Evolutionary conservation across 2,888 invertebrate species (phyloP).

Genomic region (Drosophila flavopinicola): DNA sequence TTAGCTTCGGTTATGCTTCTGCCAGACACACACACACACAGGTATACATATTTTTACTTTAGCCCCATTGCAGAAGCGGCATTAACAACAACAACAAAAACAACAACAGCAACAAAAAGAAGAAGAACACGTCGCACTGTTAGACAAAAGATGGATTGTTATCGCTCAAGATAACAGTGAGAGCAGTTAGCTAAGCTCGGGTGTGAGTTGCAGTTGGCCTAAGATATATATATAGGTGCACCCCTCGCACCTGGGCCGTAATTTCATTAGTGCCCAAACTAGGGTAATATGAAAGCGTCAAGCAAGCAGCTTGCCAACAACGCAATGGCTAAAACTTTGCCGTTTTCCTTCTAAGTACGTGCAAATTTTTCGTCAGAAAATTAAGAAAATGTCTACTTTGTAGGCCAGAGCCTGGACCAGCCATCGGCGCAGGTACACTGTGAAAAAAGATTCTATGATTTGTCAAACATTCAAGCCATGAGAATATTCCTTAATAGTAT

Average conservation of each 20-base stretch:
- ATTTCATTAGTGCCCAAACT: conserved; percentile 74
- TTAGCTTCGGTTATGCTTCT: conserved; percentile 36
- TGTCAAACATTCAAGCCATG: no score
- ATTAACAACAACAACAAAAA: conserved; percentile 19
- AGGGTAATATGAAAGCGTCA: conserved; percentile 45
- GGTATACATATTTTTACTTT: conserved; percentile 54
- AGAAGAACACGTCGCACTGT: conserved; percentile 45
- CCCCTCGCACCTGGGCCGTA: conserved; percentile 42
- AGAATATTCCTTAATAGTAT: no score
- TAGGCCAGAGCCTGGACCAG: conserved; percentile 8
- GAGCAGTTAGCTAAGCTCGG: conserved; percentile 51
- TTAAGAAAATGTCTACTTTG: conserved; percentile 55
- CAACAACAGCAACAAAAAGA: conserved; percentile 23
- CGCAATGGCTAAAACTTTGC: conserved; percentile 52
- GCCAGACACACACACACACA: conserved; percentile 14
- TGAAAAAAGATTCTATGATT: no score
- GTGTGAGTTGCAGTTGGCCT: conserved; percentile 6
- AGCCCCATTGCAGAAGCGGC: conserved; percentile 26
- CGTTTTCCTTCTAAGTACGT: conserved; percentile 66
- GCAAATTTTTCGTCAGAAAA: conserved; percentile 72
- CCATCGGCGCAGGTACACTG: no score
- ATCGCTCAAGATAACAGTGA: conserved; percentile 82
- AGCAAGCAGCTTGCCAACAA: conserved; percentile 27
- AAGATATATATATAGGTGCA: conserved; percentile 6
- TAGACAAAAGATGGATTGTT: conserved; percentile 83